Conservation (phyloP, 2,113 vertebrate genomes). For the Arenaria interpres region DNA sequence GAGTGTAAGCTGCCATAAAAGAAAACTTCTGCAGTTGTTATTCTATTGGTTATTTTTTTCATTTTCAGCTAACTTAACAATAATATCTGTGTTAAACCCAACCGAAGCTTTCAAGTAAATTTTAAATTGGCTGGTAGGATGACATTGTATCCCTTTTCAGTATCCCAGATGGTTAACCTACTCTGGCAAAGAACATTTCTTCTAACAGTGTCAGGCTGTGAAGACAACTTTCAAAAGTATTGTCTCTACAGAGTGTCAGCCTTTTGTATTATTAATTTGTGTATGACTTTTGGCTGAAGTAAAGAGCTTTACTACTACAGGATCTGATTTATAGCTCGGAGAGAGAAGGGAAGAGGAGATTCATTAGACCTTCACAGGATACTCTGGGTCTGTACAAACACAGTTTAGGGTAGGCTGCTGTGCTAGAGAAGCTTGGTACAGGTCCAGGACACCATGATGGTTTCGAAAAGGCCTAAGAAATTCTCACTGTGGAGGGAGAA, state of each 20-base stretch:
- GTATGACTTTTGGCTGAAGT: background rate
- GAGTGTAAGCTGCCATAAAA: background rate
- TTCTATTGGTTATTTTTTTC: constrained; percentile 10
- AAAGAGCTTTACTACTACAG: background rate
- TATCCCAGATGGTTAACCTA: background rate
- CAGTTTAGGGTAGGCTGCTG: background rate
- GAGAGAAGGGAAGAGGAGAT: background rate
- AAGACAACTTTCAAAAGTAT: constrained; percentile 11
- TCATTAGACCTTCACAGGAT: background rate
- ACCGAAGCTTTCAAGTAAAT: background rate
- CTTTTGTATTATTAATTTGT: background rate
- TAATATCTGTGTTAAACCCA: background rate
- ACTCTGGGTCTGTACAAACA: background rate
- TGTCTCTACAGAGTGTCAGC: background rate
- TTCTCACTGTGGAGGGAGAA: background rate
- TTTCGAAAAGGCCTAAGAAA: background rate
- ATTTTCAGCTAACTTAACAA: constrained; percentile 3
- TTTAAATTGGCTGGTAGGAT: background rate
- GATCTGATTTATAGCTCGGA: background rate
- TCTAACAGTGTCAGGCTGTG: background rate
- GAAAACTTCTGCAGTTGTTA: background rate
- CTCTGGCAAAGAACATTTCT: constrained; percentile 1
- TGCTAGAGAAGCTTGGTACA: background rate
- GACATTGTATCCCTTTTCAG: background rate
- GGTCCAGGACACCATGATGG: background rate